Conservation (phyloP, 2,113 vertebrate species). For the Phaethornis superciliosus region DNA sequence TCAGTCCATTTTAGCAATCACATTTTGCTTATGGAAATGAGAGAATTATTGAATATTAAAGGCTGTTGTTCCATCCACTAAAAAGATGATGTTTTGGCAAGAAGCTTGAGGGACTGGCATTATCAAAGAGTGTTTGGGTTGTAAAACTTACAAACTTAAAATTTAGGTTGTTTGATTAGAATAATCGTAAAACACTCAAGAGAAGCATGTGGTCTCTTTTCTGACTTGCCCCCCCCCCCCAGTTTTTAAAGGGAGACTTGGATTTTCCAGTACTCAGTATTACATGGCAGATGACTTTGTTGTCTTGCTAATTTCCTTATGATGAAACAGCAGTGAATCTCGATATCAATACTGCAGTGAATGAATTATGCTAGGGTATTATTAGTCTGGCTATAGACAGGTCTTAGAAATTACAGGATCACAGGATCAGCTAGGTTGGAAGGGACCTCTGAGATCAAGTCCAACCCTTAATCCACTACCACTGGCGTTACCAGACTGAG, state of each 20-base stretch:
- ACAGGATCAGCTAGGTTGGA: no score
- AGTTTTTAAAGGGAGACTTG: background rate
- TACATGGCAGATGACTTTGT: background rate
- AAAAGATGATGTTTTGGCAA: background rate
- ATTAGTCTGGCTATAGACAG: background rate
- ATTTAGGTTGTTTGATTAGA: background rate
- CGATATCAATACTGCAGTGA: background rate
- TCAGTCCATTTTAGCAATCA: background rate
- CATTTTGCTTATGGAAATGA: background rate
- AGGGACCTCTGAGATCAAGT: no score
- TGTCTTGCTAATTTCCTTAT: background rate
- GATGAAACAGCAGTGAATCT: background rate
- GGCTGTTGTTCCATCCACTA: background rate
- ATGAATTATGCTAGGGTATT: background rate
- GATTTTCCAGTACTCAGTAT: background rate
- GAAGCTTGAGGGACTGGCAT: background rate
- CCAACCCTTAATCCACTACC: no score
- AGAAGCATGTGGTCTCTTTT: background rate
- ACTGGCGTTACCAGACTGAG: no score
- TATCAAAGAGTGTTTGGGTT: background rate
- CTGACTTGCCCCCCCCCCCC: background rate
- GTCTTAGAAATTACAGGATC: background rate
- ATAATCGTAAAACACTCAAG: background rate
- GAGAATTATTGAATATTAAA: background rate
- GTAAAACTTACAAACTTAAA: background rate